phyloP scores from a whole-genome alignment of 37 sponge, comb jelly and placozoan species.

The Chondrosia reniformis region DNA sequence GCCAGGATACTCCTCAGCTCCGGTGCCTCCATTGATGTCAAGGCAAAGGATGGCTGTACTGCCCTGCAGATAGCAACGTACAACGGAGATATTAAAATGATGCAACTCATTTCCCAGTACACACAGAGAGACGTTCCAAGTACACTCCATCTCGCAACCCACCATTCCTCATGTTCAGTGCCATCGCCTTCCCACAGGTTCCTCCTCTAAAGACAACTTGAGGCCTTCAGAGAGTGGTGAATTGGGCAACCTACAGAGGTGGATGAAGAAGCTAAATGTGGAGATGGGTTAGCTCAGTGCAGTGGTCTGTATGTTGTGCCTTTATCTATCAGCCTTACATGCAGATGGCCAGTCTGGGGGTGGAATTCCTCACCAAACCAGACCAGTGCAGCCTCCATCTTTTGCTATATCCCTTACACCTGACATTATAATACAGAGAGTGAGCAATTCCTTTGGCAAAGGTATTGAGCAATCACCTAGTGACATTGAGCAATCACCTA shows the following conservation, averaged over 20 bases:
- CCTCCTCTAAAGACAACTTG: neutral
- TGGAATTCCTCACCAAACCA: too few species aligned
- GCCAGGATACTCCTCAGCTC: slow-evolving; percentile 43
- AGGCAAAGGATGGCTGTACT: slow-evolving; percentile 58
- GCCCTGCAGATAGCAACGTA: slow-evolving; percentile 61
- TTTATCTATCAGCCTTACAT: too few species aligned
- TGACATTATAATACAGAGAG: neutral
- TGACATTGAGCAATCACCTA: too few species aligned
- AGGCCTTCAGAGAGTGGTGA: neutral
- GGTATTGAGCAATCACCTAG: too few species aligned
- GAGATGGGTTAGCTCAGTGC: too few species aligned
- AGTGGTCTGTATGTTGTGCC: too few species aligned
- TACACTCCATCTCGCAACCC: neutral
- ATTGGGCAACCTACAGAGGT: neutral
- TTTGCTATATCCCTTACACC: slow-evolving; percentile 2
- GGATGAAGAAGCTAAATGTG: neutral
- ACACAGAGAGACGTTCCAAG: neutral
- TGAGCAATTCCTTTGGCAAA: neutral
- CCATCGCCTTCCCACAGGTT: neutral
- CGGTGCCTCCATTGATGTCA: slow-evolving; percentile 61
- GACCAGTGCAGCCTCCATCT: slow-evolving; percentile 3
- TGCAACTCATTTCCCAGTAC: neutral
- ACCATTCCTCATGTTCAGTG: neutral
- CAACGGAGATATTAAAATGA: neutral
- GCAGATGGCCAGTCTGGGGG: too few species aligned